Percentiles rank a stretch among this genome's conserved stretches.
Evolutionary conservation across 2,113 vertebrate genomes (phyloP).

Genomic region (Cnemophilus loriae): DNA sequence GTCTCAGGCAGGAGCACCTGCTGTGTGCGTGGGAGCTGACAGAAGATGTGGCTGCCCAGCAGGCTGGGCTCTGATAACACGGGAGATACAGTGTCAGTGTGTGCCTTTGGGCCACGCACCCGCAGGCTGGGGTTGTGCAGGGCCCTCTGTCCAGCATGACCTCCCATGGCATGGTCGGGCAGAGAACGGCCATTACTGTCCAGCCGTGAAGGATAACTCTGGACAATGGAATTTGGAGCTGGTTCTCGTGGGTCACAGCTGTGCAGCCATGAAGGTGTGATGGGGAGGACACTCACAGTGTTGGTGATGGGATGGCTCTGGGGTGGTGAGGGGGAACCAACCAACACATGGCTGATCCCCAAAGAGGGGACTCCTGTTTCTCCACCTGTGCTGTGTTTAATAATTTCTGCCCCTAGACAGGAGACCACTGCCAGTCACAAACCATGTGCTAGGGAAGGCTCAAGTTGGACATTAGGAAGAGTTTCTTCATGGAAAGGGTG

Average conservation of each 20-base stretch:
- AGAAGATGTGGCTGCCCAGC: constrained; percentile 9
- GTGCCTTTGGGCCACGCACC: neutral
- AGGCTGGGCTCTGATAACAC: neutral
- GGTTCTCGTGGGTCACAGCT: neutral
- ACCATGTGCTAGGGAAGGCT: neutral
- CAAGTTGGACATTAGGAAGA: neutral
- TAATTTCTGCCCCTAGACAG: neutral
- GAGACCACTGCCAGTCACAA: neutral
- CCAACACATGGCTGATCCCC: neutral
- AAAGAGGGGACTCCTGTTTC: neutral
- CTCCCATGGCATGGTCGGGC: neutral
- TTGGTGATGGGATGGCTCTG: neutral
- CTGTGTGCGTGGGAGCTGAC: neutral
- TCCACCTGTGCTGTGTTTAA: neutral
- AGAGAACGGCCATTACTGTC: neutral
- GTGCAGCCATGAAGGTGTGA: neutral
- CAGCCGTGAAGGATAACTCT: neutral
- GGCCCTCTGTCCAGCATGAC: neutral
- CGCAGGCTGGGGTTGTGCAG: neutral
- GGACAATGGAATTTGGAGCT: neutral
- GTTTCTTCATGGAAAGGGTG: neutral
- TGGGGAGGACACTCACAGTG: neutral
- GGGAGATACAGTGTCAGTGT: neutral
- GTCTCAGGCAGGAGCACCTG: constrained; percentile 37
- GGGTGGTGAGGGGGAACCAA: neutral